Percentiles rank a stretch among this genome's conserved stretches.
Evolutionary conservation across 2,113 vertebrate genomes (phyloP).

Genomic region (Proteles cristata): DNA sequence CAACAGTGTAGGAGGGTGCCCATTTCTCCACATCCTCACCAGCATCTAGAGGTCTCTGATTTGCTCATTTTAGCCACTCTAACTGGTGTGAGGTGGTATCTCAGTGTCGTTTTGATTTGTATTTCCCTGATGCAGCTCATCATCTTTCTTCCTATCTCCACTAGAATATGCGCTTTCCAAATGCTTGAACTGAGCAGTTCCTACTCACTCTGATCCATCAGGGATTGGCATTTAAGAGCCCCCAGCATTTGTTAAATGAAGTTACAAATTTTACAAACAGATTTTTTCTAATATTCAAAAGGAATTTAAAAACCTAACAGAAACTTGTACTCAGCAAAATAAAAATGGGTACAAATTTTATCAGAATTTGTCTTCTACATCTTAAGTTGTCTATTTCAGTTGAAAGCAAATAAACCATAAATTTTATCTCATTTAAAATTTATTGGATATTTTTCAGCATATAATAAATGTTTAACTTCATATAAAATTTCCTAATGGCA

Average conservation of each 20-base stretch:
- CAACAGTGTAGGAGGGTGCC: too few species aligned
- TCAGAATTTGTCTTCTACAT: neutral
- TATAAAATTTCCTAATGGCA: neutral
- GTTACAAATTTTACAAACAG: neutral
- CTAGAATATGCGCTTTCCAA: neutral
- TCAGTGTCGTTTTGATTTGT: too few species aligned
- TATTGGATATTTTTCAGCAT: neutral
- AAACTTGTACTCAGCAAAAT: conserved; percentile 3
- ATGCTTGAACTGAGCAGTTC: neutral
- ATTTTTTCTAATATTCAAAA: neutral
- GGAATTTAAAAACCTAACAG: neutral
- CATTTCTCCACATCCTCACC: too few species aligned
- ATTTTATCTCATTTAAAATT: conserved; percentile 11
- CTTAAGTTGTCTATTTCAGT: neutral
- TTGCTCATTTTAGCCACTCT: too few species aligned
- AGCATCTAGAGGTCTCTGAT: too few species aligned
- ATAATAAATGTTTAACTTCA: neutral
- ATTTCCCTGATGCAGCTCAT: too few species aligned
- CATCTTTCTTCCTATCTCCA: neutral
- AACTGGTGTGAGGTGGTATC: too few species aligned
- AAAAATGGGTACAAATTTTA: neutral
- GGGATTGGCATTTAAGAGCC: neutral
- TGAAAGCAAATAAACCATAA: neutral
- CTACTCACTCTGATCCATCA: neutral
- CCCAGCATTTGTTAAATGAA: neutral